Base-by-base conservation (phyloP, 2,797 vertebrate genomes). In the Allenopithecus nigroviridis region DNA sequence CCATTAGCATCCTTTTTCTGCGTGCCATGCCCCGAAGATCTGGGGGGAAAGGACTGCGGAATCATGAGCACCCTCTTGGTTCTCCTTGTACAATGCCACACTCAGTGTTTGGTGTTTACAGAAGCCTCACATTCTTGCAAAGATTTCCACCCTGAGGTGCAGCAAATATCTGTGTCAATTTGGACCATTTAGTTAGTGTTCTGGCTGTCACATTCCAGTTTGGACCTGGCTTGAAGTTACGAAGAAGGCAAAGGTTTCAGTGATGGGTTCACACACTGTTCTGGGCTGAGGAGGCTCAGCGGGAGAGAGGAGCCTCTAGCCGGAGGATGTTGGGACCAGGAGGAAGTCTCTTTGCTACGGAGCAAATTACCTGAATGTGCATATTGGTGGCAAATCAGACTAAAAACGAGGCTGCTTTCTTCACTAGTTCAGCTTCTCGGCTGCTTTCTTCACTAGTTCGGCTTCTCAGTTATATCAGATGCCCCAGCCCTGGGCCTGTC, bases 291-390 rank as follows among this genome's bases (percentile, higher is more conserved):
- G 39, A 64, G 36, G 41, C 30, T 46, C 26, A 5, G 85, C 22
- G 5, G 26, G 7, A 2, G 43, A 85, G 72, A 57, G 36, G 26
- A 36, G 28, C 24, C 24, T 12, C n/a, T 14, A 11, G 21, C n/a
- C 16, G 9, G 3, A 1, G 26, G 46, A 33, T 12, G 1, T 10
- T 0, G 33, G 2, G 68, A 0, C 22, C 6, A 1, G 22, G 8
- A 43, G 14, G 21, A 68, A n/a, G 9, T 3, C 26, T 36, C 1
- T 6, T 28, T 8, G 24, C 39, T 9, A 1, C 4, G 79, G 68
- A 21, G 3, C 16, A 14, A 9, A 8, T 46, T 90, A 61, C 95
- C 59, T 55, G 21, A 61, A 26, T 46, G 28, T 46, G 24, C 21
- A 2, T 33, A 28, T 14, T 11, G 9, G 89, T 78, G 59, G 57